Conservation (phyloP, 2,113 vertebrate species). For the Lamprotornis superbus region DNA sequence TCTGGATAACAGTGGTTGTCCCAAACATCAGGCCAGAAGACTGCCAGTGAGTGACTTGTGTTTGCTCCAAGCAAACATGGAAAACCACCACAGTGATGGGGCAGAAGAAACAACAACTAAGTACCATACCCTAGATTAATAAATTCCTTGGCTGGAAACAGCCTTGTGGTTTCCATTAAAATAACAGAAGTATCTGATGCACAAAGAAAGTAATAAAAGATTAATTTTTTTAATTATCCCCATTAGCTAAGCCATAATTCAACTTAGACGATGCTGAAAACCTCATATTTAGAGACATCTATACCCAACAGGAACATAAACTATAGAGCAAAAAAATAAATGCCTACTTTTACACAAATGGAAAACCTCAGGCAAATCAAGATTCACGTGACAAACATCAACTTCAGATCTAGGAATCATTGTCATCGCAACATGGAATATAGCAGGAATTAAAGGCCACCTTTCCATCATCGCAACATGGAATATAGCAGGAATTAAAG, state of each 20-base stretch:
- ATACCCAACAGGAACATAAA: neutral
- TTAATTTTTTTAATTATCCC: neutral
- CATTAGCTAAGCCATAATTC: neutral
- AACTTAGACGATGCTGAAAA: neutral
- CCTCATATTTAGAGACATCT: neutral
- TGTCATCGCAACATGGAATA: too few species aligned
- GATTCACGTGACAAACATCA: too few species aligned
- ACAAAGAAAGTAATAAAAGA: neutral
- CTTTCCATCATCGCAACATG: too few species aligned
- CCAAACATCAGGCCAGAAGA: neutral
- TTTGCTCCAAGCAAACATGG: neutral
- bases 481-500: too few species aligned
- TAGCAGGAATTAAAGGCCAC: too few species aligned
- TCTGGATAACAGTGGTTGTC: neutral
- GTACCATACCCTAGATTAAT: neutral
- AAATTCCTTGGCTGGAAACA: neutral
- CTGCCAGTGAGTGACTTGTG: neutral
- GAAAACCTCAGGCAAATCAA: too few species aligned
- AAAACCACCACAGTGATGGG: neutral
- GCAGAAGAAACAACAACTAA: neutral
- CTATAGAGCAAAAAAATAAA: too few species aligned
- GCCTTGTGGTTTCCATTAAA: neutral
- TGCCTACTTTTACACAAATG: too few species aligned
- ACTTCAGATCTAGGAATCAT: too few species aligned
- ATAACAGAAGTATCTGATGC: neutral